Percentiles rank a stretch among this genome's conserved stretches.
Evolutionary conservation across 1,140 invertebrate species (phyloP).

Genomic region (Homarus americanus): DNA sequence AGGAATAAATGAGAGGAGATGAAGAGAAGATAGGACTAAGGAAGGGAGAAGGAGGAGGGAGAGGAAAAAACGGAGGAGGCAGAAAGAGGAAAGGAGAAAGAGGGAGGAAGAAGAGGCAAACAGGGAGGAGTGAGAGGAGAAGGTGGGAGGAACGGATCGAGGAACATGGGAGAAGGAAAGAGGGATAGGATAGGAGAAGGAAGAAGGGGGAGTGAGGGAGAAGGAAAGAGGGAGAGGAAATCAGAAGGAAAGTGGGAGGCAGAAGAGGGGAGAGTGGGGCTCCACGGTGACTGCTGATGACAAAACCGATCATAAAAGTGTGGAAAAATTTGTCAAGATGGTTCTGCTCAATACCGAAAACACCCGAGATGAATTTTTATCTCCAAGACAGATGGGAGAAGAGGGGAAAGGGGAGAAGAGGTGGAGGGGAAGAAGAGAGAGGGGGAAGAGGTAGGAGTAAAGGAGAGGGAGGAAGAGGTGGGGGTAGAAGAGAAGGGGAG

Average conservation of each 20-base stretch:
- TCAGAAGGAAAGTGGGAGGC: neutral
- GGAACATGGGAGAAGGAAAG: neutral
- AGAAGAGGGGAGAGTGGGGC: neutral
- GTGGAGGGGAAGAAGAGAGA: constrained; percentile 7
- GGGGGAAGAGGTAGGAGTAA: neutral
- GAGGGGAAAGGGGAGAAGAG: constrained; percentile 3
- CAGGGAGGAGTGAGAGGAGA: neutral
- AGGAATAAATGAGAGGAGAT: neutral
- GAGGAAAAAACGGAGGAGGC: neutral
- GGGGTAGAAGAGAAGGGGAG: no score
- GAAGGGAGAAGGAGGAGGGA: neutral
- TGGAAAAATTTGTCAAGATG: constrained; percentile 24
- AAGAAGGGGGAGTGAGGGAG: neutral
- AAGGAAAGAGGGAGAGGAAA: neutral
- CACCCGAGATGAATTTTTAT: constrained; percentile 27
- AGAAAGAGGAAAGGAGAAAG: neutral
- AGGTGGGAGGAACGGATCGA: neutral
- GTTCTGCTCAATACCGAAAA: constrained; percentile 35
- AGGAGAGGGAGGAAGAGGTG: neutral
- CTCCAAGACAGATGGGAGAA: neutral
- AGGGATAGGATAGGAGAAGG: neutral
- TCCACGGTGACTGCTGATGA: constrained; percentile 30
- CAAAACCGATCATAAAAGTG: constrained; percentile 29
- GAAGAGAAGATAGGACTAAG: neutral
- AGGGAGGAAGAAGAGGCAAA: neutral